These are phyloP conservation scores for Drosophila parabipectinata DNA, from an alignment of 1,140 invertebrate genomes.

Conservation along the genomic window DNA sequence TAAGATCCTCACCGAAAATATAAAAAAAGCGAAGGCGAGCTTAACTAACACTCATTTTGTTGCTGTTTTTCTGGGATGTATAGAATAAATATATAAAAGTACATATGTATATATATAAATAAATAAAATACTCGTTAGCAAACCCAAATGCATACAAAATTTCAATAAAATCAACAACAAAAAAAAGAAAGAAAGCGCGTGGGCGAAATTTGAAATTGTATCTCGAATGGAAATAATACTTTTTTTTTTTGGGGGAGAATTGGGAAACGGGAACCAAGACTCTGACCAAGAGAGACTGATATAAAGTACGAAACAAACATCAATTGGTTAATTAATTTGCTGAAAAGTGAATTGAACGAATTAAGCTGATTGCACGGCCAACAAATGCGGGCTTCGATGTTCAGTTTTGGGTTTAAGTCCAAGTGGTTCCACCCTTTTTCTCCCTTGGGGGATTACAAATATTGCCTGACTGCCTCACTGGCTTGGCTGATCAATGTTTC, in stretches of 20 bases:
- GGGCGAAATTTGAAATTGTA: conserved; percentile 21
- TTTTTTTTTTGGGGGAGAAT: not conserved
- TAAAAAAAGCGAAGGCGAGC: conserved; percentile 2
- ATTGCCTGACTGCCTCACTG: no score
- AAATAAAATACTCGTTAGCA: conserved; percentile 55
- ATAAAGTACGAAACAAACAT: conserved; percentile 3
- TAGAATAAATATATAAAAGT: conserved; percentile 10
- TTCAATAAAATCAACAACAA: conserved; percentile 5
- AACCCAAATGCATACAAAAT: conserved; percentile 58
- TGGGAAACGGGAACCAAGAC: not conserved
- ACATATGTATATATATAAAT: conserved; percentile 11
- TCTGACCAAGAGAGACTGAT: not conserved
- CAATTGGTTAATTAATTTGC: conserved; percentile 53
- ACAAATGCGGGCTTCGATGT: conserved; percentile 39
- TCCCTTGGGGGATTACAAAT: no score
- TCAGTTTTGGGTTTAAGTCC: conserved; percentile 1
- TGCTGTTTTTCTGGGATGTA: not conserved
- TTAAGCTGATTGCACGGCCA: conserved; percentile 38
- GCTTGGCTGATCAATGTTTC: not conserved
- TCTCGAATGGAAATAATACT: conserved; percentile 1
- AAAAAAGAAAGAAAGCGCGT: conserved; percentile 42
- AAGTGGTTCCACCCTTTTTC: conserved; percentile 5
- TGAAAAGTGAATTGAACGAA: conserved; percentile 42
- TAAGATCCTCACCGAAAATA: not conserved
- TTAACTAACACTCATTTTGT: conserved; percentile 26